Base-by-base conservation (phyloP, 2,888 invertebrate species). In the Brachypterus glaber region DNA sequence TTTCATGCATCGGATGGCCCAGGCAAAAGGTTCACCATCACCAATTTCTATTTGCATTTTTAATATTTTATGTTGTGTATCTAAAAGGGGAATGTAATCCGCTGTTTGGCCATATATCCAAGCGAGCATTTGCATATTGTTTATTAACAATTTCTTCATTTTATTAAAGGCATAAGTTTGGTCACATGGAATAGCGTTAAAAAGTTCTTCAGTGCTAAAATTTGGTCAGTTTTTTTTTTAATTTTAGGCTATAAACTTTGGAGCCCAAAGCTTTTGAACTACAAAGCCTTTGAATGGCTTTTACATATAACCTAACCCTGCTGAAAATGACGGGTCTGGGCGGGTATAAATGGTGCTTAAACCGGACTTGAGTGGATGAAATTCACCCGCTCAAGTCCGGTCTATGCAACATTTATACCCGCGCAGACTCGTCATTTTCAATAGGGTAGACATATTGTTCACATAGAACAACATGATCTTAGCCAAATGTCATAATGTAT, bases 41-140 rank as follows among this genome's bases (percentile, higher is more conserved):
- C 69, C 70, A 58, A 69, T 67, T 50, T 74, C 71, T 30, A 77
- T 54, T 46, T 74, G 74, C 40, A 72, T 65, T 34, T 73, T 65
- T 8, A 77, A 60, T 33, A 72, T 72, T 33, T 68, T 68, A 47
- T 77, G 77, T 48, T 72, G 72, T 46, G 71, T 72, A 11, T 68
- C 50, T 4, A 71, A 70, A 47, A 73, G 75, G 44, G 70, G 68
- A 17, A 71, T 65, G 4, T 69, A 67, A 41, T 70, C 48, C 37
- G 72, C 72, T 31, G 72, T 52, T 54, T 73, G 73, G 37, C 73
- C 73, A 48, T 74, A 74, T 30, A 76, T 57, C 63, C 73, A 76
- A 3, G 72, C 72, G 50, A 76, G 66, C 74, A 77, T 76, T 50
- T 76, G 76, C 35, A 76, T 63, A 50, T 77, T 77, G 50, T 74